Evolutionary conservation across 2,797 vertebrate genomes (phyloP), one percentile per base, ranked within the genome.

Genomic region (Acanthornis magna): DNA sequence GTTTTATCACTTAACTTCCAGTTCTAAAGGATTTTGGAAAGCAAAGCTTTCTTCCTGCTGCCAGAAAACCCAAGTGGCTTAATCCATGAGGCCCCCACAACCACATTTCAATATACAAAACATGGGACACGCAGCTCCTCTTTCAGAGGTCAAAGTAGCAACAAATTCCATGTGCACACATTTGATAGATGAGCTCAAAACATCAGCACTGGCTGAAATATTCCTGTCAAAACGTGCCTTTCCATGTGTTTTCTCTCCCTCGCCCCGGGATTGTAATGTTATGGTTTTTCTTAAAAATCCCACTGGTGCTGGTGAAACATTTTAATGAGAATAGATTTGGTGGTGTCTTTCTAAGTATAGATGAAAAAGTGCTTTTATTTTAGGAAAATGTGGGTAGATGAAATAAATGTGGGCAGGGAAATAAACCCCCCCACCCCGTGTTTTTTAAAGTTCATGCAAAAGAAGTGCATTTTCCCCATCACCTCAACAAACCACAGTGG

Each of bases 161-260:
- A 54, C 0, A 1, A 63, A 26, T 5, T n/a, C 43, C 62, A 38
- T 29, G 60, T 1, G 10, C 65, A 15, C 1, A 1, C 22, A 3
- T 53, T 54, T 26, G 67, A 54, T 3, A 25, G 84, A 36, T 9
- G 71, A 5, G 4, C 78, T 91, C 30, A 45, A 45, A 96, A 62
- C 73, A 60, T 21, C 70, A 22, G 73, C 1, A 3, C 62, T 79
- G 74, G 58, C 55, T 93, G 88, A 85, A 81, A 88, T 18, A 42
- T 14, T 72, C 80, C 89, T 85, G 62, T 34, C 54, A 53, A 84
- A 88, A 80, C 1, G 30, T 2, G 60, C 30, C 51, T 76, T 62
- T n/a, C 67, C 43, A 30, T 2, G 70, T 21, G 14, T 40, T 73
- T 87, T 68, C 27, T 42, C 23, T 29, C 20, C 51, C 43, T 75